A percentile compares a stretch with the other conserved stretches of the same genome.
Evolutionary conservation across 92 coral and sea anemone genomes (phyloP).

Genomic region (Anthopleura xanthogrammica): DNA sequence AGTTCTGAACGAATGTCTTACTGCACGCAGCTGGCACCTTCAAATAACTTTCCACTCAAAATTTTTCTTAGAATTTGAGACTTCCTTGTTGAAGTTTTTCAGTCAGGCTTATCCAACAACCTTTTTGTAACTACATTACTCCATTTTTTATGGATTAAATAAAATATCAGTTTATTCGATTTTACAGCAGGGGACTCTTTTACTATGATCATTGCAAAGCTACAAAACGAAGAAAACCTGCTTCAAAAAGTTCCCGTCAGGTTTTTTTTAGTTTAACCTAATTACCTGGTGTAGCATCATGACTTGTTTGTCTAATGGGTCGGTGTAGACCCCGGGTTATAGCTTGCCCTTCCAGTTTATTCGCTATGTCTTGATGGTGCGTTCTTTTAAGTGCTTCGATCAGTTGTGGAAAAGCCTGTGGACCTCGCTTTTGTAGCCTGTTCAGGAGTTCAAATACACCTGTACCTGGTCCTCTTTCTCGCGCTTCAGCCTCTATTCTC

Average conservation of each 20-base stretch:
- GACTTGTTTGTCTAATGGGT: not conserved
- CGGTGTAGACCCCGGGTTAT: not conserved
- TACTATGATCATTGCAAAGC: too few relatives aligned
- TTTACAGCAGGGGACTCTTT: not conserved
- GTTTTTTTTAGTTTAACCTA: not conserved
- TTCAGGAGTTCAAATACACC: constrained; percentile 38
- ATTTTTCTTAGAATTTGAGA: not conserved
- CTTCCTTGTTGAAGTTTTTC: not conserved
- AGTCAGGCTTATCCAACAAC: not conserved
- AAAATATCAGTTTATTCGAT: not conserved
- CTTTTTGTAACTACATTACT: not conserved
- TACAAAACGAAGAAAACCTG: too few relatives aligned
- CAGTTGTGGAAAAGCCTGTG: constrained; percentile 30
- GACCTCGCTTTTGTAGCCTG: constrained; percentile 49
- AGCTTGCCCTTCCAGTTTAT: constrained; percentile 17
- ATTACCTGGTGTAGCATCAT: not conserved
- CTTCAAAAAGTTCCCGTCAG: too few relatives aligned
- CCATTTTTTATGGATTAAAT: too few relatives aligned
- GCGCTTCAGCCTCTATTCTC: constrained; percentile 23
- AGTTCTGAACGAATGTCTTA: too few relatives aligned
- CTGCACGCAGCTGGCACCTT: too few relatives aligned
- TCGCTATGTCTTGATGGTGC: not conserved
- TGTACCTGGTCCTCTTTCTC: constrained; percentile 3
- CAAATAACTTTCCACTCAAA: too few relatives aligned
- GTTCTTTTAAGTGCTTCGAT: not conserved